These are phyloP conservation scores for Anhinga rufa DNA, from an alignment of 2,113 vertebrate genomes.

Conservation along the genomic window DNA sequence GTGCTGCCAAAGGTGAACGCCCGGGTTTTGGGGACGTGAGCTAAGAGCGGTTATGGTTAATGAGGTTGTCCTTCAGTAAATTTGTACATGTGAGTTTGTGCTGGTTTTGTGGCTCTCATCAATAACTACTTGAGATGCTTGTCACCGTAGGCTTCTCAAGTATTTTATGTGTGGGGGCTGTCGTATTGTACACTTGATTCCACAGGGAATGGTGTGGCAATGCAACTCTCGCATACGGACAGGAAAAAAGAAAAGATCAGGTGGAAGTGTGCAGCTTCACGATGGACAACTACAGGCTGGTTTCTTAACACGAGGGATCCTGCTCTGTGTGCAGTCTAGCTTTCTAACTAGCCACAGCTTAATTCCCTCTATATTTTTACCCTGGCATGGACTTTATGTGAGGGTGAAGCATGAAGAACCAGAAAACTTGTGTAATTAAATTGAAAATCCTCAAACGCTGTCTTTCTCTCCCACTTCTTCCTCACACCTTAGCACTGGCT, in stretches of 20 bases:
- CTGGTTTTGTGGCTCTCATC: neutral
- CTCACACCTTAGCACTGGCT: neutral
- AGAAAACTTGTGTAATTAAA: neutral
- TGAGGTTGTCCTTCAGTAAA: neutral
- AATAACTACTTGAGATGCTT: neutral
- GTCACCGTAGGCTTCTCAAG: neutral
- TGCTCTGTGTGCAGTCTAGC: neutral
- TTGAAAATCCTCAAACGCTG: neutral
- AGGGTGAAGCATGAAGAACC: neutral
- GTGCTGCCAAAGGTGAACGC: neutral
- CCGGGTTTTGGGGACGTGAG: neutral
- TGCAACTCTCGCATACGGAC: accelerated
- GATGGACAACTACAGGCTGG: neutral
- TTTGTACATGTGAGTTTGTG: neutral
- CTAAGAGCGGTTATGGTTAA: neutral
- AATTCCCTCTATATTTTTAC: neutral
- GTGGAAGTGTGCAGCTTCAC: neutral
- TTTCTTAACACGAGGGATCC: neutral
- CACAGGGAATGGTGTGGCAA: neutral
- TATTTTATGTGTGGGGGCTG: neutral
- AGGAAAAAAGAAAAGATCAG: neutral
- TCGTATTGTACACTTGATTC: accelerated
- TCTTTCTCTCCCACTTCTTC: neutral
- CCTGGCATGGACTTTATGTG: neutral
- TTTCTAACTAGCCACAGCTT: neutral